A percentile compares a stretch with the other conserved stretches of the same genome.
Evolutionary conservation across 2,113 vertebrate genomes (phyloP).

Genomic region (Camelus dromedarius): DNA sequence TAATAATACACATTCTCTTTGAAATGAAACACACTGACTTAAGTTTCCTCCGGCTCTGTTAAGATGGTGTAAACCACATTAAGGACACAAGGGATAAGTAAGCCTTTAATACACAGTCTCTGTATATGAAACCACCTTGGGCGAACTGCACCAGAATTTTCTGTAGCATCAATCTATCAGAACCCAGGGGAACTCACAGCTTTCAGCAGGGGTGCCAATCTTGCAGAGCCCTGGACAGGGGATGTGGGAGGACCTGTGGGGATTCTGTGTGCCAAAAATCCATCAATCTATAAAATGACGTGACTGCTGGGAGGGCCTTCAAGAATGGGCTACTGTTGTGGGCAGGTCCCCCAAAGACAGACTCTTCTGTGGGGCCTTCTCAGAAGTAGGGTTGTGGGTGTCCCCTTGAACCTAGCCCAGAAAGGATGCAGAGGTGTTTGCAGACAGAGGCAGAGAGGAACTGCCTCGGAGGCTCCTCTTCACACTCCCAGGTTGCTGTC

Average conservation of each 20-base stretch:
- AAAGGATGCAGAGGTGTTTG: neutral
- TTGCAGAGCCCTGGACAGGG: neutral
- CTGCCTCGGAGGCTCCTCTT: neutral
- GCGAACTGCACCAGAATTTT: neutral
- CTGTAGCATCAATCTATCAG: neutral
- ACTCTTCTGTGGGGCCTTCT: neutral
- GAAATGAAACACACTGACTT: conserved; percentile 46
- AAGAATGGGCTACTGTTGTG: neutral
- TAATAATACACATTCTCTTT: neutral
- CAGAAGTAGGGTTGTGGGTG: neutral
- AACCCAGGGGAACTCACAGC: neutral
- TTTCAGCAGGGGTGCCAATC: neutral
- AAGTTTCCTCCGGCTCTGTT: conserved; percentile 17
- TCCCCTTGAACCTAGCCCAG: neutral
- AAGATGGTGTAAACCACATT: neutral
- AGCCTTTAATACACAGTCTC: neutral
- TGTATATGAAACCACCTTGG: conserved; percentile 21
- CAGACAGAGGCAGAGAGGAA: neutral
- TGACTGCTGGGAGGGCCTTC: neutral
- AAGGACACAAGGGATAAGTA: neutral
- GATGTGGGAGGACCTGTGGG: neutral
- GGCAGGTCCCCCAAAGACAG: neutral
- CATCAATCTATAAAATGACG: neutral
- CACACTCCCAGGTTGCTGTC: neutral
- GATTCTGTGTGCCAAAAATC: neutral